These are phyloP conservation scores for Glaucomys volans DNA, from an alignment of 2,113 vertebrate genomes.

Conservation along the genomic window DNA sequence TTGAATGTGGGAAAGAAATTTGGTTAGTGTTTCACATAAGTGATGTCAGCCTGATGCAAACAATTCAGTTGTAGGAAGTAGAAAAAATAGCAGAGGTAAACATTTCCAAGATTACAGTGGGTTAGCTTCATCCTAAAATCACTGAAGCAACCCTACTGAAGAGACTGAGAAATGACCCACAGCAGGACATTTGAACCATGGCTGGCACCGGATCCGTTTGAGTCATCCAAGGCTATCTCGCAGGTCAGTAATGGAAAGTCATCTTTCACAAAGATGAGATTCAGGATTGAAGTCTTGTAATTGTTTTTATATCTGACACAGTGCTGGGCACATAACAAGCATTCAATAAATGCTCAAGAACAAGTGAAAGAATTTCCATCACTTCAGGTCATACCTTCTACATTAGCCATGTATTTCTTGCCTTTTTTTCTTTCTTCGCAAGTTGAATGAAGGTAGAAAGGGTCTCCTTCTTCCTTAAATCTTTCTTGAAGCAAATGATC, in stretches of 20 bases:
- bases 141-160: too few species aligned
- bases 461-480: background rate
- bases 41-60: constrained; percentile 34
- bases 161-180: background rate
- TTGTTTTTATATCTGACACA: background rate
- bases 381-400: background rate
- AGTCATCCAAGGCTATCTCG: background rate
- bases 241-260: background rate
- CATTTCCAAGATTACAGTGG: background rate
- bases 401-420: background rate
- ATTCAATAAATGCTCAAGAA: background rate
- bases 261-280: background rate
- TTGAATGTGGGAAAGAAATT: constrained; percentile 7
- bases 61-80: background rate
- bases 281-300: background rate
- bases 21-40: background rate
- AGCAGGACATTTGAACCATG: background rate
- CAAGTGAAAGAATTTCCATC: background rate
- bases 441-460: background rate
- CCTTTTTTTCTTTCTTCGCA: background rate
- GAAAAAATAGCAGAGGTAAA: background rate
- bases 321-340: background rate
- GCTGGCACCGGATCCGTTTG: background rate
- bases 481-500: constrained; percentile 13
- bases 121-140: background rate